Percentiles rank a stretch among this genome's conserved stretches.
Conservation (phyloP, 2,888 invertebrate species). For the Sipha maydis region DNA sequence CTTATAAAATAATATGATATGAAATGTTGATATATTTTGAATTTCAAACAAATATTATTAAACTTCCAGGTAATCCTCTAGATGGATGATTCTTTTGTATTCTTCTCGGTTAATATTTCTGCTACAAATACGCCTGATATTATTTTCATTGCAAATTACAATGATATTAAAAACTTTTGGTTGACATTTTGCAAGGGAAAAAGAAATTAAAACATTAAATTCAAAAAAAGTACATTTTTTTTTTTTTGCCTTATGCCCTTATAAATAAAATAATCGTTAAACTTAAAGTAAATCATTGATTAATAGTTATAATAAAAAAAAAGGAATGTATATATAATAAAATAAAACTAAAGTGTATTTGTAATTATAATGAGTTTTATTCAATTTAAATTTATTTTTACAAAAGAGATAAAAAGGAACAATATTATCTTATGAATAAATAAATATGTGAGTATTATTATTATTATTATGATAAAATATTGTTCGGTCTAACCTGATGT, state of each 20-base stretch:
- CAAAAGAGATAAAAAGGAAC: not conserved
- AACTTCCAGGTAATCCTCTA: not conserved
- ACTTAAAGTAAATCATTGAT: conserved; percentile 6
- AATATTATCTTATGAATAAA: conserved; percentile 19
- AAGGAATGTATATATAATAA: not conserved
- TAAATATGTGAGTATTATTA: not conserved
- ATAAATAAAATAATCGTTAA: conserved; percentile 3
- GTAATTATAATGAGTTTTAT: conserved; percentile 19
- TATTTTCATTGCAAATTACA: not conserved
- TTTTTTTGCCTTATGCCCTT: not conserved
- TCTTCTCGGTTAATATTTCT: not conserved
- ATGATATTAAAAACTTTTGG: not conserved
- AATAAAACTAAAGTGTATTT: conserved; percentile 13
- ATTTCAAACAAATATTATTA: not conserved
- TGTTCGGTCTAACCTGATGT: not conserved
- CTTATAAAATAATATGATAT: too few species aligned
- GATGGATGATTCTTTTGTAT: not conserved
- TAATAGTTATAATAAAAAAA: not conserved
- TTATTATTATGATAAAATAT: conserved; percentile 11
- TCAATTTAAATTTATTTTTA: conserved; percentile 28
- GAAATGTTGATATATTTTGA: not conserved
- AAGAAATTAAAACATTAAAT: not conserved
- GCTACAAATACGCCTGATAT: not conserved
- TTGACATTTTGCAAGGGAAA: not conserved
- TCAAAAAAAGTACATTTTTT: too few species aligned